Evolutionary conservation across 2,888 invertebrate genomes (phyloP).

Genomic region (Sicus ferrugineus): DNA sequence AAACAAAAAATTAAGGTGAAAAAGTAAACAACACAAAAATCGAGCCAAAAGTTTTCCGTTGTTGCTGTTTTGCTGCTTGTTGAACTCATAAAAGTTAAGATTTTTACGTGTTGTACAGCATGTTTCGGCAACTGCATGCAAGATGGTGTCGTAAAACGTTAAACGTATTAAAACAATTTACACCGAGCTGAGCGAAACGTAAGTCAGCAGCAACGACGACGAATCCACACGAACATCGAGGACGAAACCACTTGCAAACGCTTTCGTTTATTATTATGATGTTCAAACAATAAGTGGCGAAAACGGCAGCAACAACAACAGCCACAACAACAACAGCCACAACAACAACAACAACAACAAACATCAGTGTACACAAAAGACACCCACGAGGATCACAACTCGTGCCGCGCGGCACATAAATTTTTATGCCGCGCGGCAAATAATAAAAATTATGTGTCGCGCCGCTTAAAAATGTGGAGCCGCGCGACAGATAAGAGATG

Average conservation of each 20-base stretch:
- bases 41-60: background rate
- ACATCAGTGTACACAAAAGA: too few relatives aligned
- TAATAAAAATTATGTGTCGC: too few relatives aligned
- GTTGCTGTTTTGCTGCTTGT: conserved; percentile 22
- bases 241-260: conserved; percentile 19
- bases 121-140: conserved; percentile 37
- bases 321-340: background rate
- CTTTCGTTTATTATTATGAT: conserved; percentile 33
- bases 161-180: conserved; percentile 62
- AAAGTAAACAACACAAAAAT: conserved; percentile 15
- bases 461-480: too few relatives aligned
- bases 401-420: too few relatives aligned
- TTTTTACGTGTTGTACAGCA: conserved; percentile 55
- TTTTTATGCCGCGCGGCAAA: too few relatives aligned
- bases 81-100: conserved; percentile 59
- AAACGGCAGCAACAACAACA: conserved; percentile 10
- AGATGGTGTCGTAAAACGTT: conserved; percentile 41
- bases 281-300: conserved; percentile 35
- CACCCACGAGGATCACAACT: too few relatives aligned
- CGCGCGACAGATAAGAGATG: too few relatives aligned
- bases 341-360: background rate
- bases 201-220: conserved; percentile 38
- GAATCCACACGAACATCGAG: conserved; percentile 29
- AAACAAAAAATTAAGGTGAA: conserved; percentile 19
- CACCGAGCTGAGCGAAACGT: conserved; percentile 52